phyloP scores from a whole-genome alignment of 2,797 vertebrate species.

The Scyliorhinus canicula region DNA sequence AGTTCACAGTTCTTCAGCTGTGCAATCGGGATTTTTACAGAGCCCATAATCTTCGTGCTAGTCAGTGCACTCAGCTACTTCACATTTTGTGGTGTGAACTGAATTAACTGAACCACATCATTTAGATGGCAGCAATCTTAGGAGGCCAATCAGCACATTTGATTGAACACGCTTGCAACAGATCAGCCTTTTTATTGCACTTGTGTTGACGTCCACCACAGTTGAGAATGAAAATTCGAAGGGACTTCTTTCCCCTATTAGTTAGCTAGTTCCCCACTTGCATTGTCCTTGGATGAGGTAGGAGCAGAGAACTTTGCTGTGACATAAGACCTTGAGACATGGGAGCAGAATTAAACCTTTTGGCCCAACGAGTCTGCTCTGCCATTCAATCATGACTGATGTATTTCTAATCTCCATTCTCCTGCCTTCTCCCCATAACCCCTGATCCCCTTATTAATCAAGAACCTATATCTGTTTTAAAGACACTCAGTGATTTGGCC shows the following conservation, averaged over 20 bases:
- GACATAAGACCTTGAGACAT: no score
- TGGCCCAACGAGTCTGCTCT: no score
- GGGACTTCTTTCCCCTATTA: background rate
- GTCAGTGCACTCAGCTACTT: background rate
- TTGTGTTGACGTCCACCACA: background rate
- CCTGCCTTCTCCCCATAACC: no score
- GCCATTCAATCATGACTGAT: no score
- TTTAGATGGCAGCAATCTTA: background rate
- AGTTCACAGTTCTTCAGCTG: background rate
- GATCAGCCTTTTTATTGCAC: background rate
- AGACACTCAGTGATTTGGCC: no score
- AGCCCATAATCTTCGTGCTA: background rate
- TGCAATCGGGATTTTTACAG: background rate
- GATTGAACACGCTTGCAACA: background rate
- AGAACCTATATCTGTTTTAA: no score
- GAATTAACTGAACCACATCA: background rate
- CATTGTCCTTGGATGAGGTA: background rate
- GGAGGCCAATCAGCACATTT: background rate
- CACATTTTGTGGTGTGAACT: background rate
- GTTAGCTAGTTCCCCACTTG: background rate
- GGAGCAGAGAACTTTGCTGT: background rate
- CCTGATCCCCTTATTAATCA: no score
- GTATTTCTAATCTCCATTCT: no score
- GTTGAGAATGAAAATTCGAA: background rate
- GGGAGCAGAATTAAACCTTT: no score